phyloP scores from a whole-genome alignment of 2,113 vertebrate species.

The Cochlearius cochlearius region DNA sequence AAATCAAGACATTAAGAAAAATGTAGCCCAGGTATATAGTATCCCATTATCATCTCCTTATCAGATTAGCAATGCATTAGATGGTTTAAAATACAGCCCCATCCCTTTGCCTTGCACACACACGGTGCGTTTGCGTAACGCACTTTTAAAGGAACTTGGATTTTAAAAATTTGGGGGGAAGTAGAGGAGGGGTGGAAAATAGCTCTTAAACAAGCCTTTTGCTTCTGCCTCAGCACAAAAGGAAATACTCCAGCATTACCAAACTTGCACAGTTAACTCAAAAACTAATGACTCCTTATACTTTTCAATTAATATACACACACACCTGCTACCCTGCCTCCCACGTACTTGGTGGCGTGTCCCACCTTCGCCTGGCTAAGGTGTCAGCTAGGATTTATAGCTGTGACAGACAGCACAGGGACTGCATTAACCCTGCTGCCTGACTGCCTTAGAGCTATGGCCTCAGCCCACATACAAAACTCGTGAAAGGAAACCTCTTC shows the following conservation, averaged over 20 bases:
- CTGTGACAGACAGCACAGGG: neutral
- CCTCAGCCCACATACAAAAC: neutral
- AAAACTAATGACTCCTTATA: neutral
- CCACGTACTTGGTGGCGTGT: neutral
- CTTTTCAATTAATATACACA: neutral
- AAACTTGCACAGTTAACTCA: neutral
- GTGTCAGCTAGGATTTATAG: neutral
- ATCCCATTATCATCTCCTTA: accelerated
- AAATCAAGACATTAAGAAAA: neutral
- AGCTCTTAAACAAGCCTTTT: neutral
- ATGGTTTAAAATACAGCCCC: neutral
- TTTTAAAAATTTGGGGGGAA: neutral
- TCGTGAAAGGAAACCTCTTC: neutral
- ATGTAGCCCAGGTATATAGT: neutral
- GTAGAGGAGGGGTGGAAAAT: neutral
- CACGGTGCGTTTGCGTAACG: accelerated
- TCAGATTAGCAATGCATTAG: neutral
- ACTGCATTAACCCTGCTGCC: neutral
- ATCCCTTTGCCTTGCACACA: neutral
- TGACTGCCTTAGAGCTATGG: neutral
- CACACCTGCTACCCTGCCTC: neutral
- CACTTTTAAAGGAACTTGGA: neutral
- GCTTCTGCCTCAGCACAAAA: neutral
- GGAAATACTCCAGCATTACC: neutral
- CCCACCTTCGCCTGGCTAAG: neutral